phyloP scores from a whole-genome alignment of 2,113 vertebrate species.

The Shinisaurus crocodilurus region DNA sequence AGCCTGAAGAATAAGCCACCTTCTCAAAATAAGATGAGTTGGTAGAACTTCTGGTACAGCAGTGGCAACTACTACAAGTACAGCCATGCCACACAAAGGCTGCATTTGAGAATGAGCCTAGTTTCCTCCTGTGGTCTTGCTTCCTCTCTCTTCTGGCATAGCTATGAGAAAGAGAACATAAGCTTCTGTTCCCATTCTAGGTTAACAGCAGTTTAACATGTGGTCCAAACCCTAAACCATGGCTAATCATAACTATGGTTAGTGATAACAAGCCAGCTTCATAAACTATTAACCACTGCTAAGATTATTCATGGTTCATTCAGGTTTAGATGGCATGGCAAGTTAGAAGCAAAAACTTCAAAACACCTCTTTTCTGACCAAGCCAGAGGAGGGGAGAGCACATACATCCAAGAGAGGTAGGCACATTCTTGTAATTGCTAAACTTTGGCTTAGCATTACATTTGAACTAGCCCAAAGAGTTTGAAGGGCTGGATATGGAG shows the following conservation, averaged over 20 bases:
- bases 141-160: background rate
- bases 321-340: background rate
- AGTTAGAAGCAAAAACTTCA: background rate
- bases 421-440: background rate
- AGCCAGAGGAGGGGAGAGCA: background rate
- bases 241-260: background rate
- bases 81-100: background rate
- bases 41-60: background rate
- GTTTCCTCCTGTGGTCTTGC: background rate
- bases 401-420: background rate
- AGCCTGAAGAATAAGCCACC: background rate
- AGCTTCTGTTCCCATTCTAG: background rate
- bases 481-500: background rate
- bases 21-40: background rate
- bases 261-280: background rate
- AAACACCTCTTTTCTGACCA: background rate
- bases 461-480: background rate
- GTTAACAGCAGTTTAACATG: background rate
- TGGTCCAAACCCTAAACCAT: background rate
- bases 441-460: background rate
- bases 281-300: background rate
- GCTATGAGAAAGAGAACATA: background rate
- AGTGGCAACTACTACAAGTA: background rate
- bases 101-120: background rate
- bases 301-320: background rate